Evolutionary conservation across 2,113 vertebrate genomes (phyloP).

Genomic region (Vulpes vulpes): DNA sequence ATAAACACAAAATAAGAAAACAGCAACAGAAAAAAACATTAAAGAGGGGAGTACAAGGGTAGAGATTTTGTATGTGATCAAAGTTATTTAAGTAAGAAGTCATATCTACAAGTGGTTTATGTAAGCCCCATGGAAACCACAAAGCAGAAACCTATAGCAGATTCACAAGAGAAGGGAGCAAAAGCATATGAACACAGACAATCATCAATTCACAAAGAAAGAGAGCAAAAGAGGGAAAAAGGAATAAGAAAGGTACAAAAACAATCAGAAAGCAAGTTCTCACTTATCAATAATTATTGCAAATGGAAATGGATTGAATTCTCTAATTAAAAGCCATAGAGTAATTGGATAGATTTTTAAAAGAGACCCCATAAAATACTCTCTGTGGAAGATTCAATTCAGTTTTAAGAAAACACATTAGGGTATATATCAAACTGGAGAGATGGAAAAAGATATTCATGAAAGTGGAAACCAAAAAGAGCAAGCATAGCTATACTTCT

Average conservation of each 20-base stretch:
- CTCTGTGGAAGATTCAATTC: not conserved
- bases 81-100: not conserved
- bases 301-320: not conserved
- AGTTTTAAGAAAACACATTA: not conserved
- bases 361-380: not conserved
- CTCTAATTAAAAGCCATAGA: not conserved
- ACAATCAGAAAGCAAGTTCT: not conserved
- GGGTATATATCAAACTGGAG: not conserved
- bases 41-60: not conserved
- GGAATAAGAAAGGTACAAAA: not conserved
- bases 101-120: not conserved
- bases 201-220: not conserved
- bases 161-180: not conserved
- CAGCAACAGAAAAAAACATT: not conserved
- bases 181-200: not conserved
- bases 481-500: not conserved
- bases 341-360: not conserved
- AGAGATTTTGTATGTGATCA: not conserved
- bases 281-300: not conserved
- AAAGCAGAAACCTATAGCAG: not conserved
- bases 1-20: not conserved
- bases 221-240: not conserved
- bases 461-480: too few species aligned
- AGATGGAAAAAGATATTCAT: not conserved
- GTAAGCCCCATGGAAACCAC: not conserved